Base-by-base conservation (phyloP, 1,140 invertebrate species). In the Drosophila subpulchrella region DNA sequence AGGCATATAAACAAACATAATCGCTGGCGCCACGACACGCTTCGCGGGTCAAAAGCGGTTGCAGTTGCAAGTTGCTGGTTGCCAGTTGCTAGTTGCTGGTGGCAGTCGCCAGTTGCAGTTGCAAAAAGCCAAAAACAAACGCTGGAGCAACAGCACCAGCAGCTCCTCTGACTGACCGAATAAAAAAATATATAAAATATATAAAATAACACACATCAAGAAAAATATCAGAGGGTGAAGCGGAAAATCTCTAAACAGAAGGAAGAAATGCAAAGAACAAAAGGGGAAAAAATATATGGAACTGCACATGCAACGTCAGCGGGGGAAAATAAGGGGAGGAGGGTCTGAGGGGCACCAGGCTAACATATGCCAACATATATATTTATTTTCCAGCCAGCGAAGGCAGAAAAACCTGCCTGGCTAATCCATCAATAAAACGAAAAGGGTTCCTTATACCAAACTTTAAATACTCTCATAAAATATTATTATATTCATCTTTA, bases 21-120 rank as follows among this genome's bases (percentile, higher is more conserved):
- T 89, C 84, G 85, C 74, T 89, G 84, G 84, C 84, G 84, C 84
- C 84, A 89, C 84, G 84, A 89, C 84, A 89, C 84, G 84, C 84
- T 89, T 89, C 84, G 84, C 67, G 77, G 84, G 84, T 89, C 84
- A 89, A 89, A 89, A 90, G 84, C 84, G 77, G 81, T 81, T 81
- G 84, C 83, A 88, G 75, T 86, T 82, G 83, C 78, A 65, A 81
- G 57, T 85, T 66, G 78, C 78, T 30, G 30, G 46, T 68, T 62
- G 50, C 48, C 30, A 24, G 27, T 41, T 42, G 54, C 24, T n/a
- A 66, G 46, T 30, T 47, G 54, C 54, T 54, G 30, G 36, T 68
- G 48, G 48, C 47, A 46, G 48, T 66, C 66, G 65, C 65, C 36
- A 65, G 56, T 61, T 39, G 42, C 54, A 13, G 54, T 41, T 46